Base-by-base conservation (phyloP, 30 jellyfish, hydroid and myxozoan species). In the Turritopsis rubra region DNA sequence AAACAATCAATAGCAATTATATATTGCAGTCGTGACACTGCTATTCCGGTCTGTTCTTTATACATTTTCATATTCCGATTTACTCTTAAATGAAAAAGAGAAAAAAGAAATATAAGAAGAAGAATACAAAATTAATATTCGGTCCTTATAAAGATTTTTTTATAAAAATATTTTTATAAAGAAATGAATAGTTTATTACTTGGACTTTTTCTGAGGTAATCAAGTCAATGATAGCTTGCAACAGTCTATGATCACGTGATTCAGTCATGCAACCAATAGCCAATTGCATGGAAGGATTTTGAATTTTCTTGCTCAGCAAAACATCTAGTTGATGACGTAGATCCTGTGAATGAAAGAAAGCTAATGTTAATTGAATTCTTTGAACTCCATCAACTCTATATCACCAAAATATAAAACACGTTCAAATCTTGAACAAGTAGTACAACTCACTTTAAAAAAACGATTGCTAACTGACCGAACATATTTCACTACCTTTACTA, bases 141-240 rank as follows among this genome's bases (percentile, higher is more conserved):
- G 60, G 5, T 3, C 13, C 60, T n/a, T n/a, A n/a, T n/a, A 13
- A 41, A 41, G 13, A 13, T 41, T 41, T 41, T 41, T 41, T 41
- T 3, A 41, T 3, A 5, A 41, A 41, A 41, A 41, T 5, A 41
- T 3, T 41, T 3, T 13, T 41, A 41, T 3, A 13, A 13, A 41
- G 60, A 3, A 41, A 41, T 41, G 60, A 41, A 41, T 41, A 13
- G 13, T 3, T 13, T 41, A 83, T n/a, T 0, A 88, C 96, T 88
- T 89, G 85, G 27, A 90, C 41, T 52, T 85, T 92, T 72, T 90
- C 97, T 53, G 85, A 52, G 54, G 97, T 90, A 23, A 90, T 90
- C 21, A 90, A 87, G 26, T 90, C 93, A 0, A 90, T 86, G 27
- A 90, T 90, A 9, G 95, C 95, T 25, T 28, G 52, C 28, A 90